phyloP scores from a whole-genome alignment of 2,113 vertebrate species.

The Carollia perspicillata region DNA sequence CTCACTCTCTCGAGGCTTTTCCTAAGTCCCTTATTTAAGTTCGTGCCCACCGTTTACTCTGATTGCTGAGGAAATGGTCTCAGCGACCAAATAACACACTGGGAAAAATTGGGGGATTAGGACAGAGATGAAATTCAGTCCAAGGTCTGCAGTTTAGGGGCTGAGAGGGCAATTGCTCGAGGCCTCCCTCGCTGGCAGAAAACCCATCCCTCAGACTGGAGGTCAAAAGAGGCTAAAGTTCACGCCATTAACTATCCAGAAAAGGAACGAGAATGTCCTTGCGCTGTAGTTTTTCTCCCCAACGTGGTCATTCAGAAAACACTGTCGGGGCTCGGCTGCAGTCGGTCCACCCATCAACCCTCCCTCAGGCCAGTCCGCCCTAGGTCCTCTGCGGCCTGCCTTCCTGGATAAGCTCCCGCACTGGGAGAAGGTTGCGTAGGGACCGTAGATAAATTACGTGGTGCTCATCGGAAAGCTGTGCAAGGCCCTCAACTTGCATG shows the following conservation, averaged over 20 bases:
- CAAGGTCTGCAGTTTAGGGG: neutral
- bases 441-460: accelerated
- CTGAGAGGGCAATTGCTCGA: slow-evolving; percentile 37
- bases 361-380: neutral
- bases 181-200: neutral
- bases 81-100: slow-evolving; percentile 29
- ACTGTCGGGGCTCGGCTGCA: neutral
- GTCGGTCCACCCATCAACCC: neutral
- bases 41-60: neutral
- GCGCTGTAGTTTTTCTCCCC: slow-evolving; percentile 46
- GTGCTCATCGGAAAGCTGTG: neutral
- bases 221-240: neutral
- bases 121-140: slow-evolving; percentile 51
- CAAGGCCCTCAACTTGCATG: neutral
- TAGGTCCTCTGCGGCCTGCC: accelerated
- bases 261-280: slow-evolving; percentile 5
- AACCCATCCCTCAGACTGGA: neutral
- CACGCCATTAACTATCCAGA: slow-evolving; percentile 39
- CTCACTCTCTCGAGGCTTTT: neutral
- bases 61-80: slow-evolving; percentile 47
- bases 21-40: neutral
- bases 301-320: slow-evolving; percentile 49
- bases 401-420: neutral
- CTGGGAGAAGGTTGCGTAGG: neutral
- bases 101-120: slow-evolving; percentile 16